phyloP scores from a whole-genome alignment of 2,797 vertebrate genomes.

The Austrolebias charrua region DNA sequence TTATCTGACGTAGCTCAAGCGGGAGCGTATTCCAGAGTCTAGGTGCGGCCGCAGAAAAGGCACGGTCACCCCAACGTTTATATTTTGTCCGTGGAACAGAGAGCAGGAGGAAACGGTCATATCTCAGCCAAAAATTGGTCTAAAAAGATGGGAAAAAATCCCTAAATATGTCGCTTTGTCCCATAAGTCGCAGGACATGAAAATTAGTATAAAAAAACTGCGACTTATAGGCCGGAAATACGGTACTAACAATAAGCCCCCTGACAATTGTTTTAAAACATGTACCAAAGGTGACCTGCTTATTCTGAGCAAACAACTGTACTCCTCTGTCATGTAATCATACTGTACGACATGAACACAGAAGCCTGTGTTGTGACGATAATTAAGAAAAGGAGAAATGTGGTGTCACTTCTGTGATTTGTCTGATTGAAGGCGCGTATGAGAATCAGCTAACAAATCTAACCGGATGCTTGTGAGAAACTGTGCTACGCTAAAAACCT shows the following conservation, averaged over 20 bases:
- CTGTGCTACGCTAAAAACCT: not conserved
- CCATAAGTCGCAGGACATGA: too few species aligned
- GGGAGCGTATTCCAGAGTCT: too few species aligned
- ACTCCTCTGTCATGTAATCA: not conserved
- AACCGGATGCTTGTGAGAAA: conserved; percentile 8
- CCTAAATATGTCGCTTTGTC: too few species aligned
- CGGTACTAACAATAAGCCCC: not conserved
- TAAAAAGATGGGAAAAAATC: too few species aligned
- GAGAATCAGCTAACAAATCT: conserved; percentile 37
- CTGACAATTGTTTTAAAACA: not conserved
- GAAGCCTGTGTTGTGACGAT: not conserved
- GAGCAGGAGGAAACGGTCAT: too few species aligned
- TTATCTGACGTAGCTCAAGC: too few species aligned
- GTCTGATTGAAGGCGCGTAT: conserved; percentile 32
- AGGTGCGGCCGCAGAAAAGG: too few species aligned
- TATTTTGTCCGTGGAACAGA: too few species aligned
- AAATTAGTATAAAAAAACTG: too few species aligned
- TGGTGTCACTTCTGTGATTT: conserved; percentile 34
- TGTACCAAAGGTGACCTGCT: not conserved
- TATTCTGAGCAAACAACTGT: conserved; percentile 10
- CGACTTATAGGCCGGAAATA: too few species aligned
- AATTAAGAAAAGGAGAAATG: conserved; percentile 16
- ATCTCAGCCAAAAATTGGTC: too few species aligned
- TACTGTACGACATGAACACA: not conserved
- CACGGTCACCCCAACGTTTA: too few species aligned